phyloP scores from a whole-genome alignment of 1,140 invertebrate genomes.

The Drosophila parabipectinata region DNA sequence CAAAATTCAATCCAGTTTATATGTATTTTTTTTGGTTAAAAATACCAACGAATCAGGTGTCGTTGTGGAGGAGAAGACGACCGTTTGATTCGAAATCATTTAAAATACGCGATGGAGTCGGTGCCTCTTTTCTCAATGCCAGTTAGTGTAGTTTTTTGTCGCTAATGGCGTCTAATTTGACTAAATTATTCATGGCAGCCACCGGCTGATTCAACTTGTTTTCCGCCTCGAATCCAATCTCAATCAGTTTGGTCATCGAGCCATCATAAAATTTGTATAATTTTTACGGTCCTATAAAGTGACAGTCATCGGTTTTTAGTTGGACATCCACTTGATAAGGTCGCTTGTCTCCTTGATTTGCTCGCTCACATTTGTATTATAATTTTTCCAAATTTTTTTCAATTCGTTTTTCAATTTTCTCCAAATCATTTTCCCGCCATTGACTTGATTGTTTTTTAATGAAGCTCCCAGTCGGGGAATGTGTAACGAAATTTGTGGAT shows the following conservation, averaged over 20 bases:
- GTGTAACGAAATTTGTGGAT: slow-evolving; percentile 75
- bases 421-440: slow-evolving; percentile 26
- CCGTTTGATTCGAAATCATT: slow-evolving; percentile 29
- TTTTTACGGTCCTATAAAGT: slow-evolving; percentile 76
- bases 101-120: slow-evolving; percentile 35
- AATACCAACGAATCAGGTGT: slow-evolving; percentile 72
- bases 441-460: slow-evolving; percentile 74
- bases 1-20: slow-evolving; percentile 11
- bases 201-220: slow-evolving; percentile 68
- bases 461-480: slow-evolving; percentile 55
- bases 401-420: slow-evolving; percentile 37
- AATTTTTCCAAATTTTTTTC: slow-evolving; percentile 36
- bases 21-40: slow-evolving; percentile 5
- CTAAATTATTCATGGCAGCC: slow-evolving; percentile 74
- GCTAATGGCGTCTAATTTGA: slow-evolving; percentile 74
- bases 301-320: slow-evolving; percentile 73
- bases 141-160: slow-evolving; percentile 37
- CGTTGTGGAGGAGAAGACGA: slow-evolving; percentile 18
- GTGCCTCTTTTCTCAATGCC: slow-evolving; percentile 23
- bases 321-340: slow-evolving; percentile 54
- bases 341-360: slow-evolving; percentile 71
- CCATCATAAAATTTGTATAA: slow-evolving; percentile 81
- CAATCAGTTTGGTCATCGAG: slow-evolving; percentile 76
- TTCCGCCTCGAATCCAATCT: slow-evolving; percentile 36
- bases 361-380: slow-evolving; percentile 71